phyloP scores from a whole-genome alignment of 2,113 vertebrate species.

The Oophaga pumilio region DNA sequence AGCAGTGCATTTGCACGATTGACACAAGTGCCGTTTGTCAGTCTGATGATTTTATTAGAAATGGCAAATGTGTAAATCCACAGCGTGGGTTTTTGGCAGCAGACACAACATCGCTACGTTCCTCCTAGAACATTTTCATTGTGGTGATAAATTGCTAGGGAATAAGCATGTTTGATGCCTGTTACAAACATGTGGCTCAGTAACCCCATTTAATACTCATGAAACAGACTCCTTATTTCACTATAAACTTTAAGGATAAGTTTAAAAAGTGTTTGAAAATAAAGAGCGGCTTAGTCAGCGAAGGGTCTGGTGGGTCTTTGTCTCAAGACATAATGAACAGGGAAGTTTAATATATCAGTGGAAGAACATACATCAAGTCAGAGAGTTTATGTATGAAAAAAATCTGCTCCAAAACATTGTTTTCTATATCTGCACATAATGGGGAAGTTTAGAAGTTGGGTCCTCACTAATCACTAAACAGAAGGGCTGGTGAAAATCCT shows the following conservation, averaged over 20 bases:
- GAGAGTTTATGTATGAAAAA: not conserved
- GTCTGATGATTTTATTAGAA: conserved; percentile 57
- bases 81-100: conserved; percentile 53
- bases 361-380: conserved; percentile 7
- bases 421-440: not conserved
- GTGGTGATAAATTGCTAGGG: conserved; percentile 53
- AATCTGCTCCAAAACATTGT: not conserved
- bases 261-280: conserved; percentile 9
- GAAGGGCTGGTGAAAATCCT: not conserved
- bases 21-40: conserved; percentile 55
- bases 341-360: not conserved
- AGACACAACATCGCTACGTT: conserved; percentile 45
- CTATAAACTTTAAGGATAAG: not conserved
- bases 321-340: conserved; percentile 11
- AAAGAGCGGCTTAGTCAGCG: conserved; percentile 9
- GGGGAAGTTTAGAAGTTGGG: not conserved
- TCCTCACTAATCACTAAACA: not conserved
- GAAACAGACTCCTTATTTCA: conserved; percentile 19
- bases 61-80: conserved; percentile 57
- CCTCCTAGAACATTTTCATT: conserved; percentile 50
- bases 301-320: conserved; percentile 4
- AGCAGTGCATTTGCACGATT: not conserved
- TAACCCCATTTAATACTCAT: conserved; percentile 34
- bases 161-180: conserved; percentile 55
- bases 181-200: conserved; percentile 50